Base-by-base conservation (phyloP, 2,113 vertebrate species). In the Arvicanthis niloticus region DNA sequence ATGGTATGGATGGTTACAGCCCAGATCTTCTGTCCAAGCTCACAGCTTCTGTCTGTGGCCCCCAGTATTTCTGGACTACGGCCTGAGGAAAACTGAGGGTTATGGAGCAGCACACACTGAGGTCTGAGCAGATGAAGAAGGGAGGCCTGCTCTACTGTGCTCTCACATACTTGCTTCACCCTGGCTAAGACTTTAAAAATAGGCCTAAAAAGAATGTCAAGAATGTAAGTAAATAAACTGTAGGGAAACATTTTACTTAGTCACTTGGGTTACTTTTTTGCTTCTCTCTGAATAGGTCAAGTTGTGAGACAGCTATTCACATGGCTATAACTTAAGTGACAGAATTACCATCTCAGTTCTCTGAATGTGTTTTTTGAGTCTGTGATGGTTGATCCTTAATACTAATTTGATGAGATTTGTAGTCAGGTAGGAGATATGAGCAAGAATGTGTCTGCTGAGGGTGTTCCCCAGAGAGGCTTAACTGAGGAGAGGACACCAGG, bases 161-260 rank as follows among this genome's bases (percentile, higher is more conserved):
- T 53, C 75, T 90, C 75, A 93, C 75, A 26, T 73, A 62, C 37
- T 72, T 88, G 45, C 60, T 93, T n/a, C n/a, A 51, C 88, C 78
- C 77, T 93, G 75, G 60, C 88, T 93, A 80, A 26, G 88, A 70
- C 92, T 92, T 94, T 94, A 96, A 97, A 97, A 97, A 88, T 37
- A 91, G 81, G 58, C 72, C 92, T 91, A 78, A 77, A 73, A 95
- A 94, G 92, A 97, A 88, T 97, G 89, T 84, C 86, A 90, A 85
- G 26, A 91, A 91, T 95, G 87, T 37, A 65, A 94, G 72, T 78
- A 89, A 97, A 91, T 94, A 91, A 58, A 80, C 81, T 86, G n/a
- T 42, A 91, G 37, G 34, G 22, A 84, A 94, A 80, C 95, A 40
- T 84, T 92, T 26, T 93, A 31, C 26, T 42, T 89, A 65, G 40